Evolutionary conservation across 2,888 invertebrate species (phyloP).

Genomic region (Caenorhabditis sp.): DNA sequence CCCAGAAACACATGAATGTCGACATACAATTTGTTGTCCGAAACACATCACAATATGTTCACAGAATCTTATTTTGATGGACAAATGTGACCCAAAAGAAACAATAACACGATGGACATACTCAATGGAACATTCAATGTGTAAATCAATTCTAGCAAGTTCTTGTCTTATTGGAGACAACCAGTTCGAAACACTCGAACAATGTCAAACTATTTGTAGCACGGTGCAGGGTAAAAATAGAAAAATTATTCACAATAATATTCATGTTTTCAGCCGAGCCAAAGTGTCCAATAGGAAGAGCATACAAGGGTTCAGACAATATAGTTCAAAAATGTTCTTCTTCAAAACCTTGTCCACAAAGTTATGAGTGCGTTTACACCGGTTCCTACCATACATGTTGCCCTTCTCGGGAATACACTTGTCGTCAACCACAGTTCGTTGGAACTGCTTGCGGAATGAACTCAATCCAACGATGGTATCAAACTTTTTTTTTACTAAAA

Average conservation of each 20-base stretch:
- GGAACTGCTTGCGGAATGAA: conserved; percentile 39
- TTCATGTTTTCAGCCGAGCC: conserved; percentile 49
- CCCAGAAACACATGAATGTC: conserved; percentile 57
- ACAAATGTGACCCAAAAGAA: conserved; percentile 16
- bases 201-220: conserved; percentile 54
- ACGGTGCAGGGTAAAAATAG: conserved; percentile 44
- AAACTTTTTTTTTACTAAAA: background rate
- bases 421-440: conserved; percentile 21
- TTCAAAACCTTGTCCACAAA: conserved; percentile 49
- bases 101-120: conserved; percentile 30
- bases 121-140: conserved; percentile 38
- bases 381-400: conserved; percentile 58
- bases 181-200: conserved; percentile 49
- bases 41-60: conserved; percentile 35
- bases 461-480: conserved; percentile 86
- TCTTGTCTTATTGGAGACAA: conserved; percentile 58
- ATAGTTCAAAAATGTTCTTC: conserved; percentile 50
- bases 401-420: conserved; percentile 49
- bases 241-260: background rate
- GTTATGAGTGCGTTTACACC: conserved; percentile 62
- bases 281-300: conserved; percentile 54
- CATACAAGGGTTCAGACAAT: conserved; percentile 47
- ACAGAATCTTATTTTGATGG: conserved; percentile 1
- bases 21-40: conserved; percentile 60
- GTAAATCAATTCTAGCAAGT: conserved; percentile 50